Evolutionary conservation across 1,140 invertebrate genomes (phyloP).

Genomic region (Drosophila leontia): DNA sequence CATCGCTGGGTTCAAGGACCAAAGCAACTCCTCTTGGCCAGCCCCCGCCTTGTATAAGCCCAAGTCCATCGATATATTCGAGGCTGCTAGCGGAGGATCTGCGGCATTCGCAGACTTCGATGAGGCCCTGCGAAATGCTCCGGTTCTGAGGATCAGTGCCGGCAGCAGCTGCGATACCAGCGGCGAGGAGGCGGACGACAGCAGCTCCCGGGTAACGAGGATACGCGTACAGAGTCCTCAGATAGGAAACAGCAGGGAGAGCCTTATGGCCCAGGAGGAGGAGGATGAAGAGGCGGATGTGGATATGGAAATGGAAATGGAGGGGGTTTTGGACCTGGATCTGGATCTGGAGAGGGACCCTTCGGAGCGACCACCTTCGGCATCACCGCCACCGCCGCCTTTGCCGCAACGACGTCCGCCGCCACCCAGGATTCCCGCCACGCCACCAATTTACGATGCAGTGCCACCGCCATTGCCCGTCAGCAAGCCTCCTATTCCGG

Average conservation of each 20-base stretch:
- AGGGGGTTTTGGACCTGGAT: neutral
- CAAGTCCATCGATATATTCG: slow-evolving; percentile 84
- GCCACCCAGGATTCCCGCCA: neutral
- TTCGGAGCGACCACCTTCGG: slow-evolving; percentile 58
- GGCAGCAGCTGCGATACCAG: slow-evolving; percentile 42
- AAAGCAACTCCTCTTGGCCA: slow-evolving; percentile 33
- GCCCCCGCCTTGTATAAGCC: slow-evolving; percentile 64
- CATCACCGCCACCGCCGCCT: slow-evolving; percentile 65
- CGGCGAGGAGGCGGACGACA: slow-evolving; percentile 60
- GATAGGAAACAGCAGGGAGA: slow-evolving; percentile 72
- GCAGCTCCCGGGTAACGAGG: slow-evolving; percentile 64
- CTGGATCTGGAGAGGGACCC: slow-evolving; percentile 1
- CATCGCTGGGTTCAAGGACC: slow-evolving; percentile 57
- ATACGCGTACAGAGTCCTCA: slow-evolving; percentile 58
- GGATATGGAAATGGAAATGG: neutral
- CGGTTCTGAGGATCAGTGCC: slow-evolving; percentile 63
- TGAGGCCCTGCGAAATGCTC: slow-evolving; percentile 73
- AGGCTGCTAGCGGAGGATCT: slow-evolving; percentile 38
- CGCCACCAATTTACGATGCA: slow-evolving; percentile 62
- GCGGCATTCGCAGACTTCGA: slow-evolving; percentile 81
- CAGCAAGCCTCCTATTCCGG: slow-evolving; percentile 33
- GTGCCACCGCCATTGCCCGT: slow-evolving; percentile 63
- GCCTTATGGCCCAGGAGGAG: slow-evolving; percentile 63
- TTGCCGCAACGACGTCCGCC: slow-evolving; percentile 63
- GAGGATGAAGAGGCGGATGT: slow-evolving; percentile 30